phyloP scores from a whole-genome alignment of 30 jellyfish, hydroid and myxozoan species.

The Hydractinia echinata region DNA sequence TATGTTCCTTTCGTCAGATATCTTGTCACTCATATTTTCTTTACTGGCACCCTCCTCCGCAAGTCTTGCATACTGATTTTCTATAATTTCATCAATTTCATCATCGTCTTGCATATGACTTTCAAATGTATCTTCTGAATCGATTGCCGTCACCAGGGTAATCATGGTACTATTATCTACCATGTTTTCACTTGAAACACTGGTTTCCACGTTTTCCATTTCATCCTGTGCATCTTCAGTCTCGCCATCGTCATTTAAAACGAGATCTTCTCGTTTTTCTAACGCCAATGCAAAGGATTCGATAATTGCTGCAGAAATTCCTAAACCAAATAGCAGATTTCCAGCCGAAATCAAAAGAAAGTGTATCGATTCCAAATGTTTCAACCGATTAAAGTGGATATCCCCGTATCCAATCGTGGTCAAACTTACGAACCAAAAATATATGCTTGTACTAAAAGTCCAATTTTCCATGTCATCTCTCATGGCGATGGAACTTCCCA shows the following conservation, averaged over 20 bases:
- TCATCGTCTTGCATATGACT: too few relatives aligned
- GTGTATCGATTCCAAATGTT: constrained; percentile 9
- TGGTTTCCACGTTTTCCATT: not conserved
- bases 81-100: too few relatives aligned
- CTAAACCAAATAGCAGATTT: constrained; percentile 8
- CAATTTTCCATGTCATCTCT: constrained; percentile 2
- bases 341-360: constrained; percentile 14
- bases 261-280: not conserved
- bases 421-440: constrained; percentile 22
- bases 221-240: not conserved
- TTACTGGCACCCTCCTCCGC: too few relatives aligned
- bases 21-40: too few relatives aligned
- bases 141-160: too few relatives aligned
- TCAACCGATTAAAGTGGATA: not conserved
- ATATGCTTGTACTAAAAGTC: not conserved
- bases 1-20: too few relatives aligned
- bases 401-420: constrained; percentile 26
- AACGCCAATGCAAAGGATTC: constrained; percentile 8
- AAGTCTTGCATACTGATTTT: too few relatives aligned
- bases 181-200: not conserved
- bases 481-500: constrained; percentile 9
- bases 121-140: too few relatives aligned
- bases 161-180: not conserved
- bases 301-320: constrained; percentile 22
- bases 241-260: not conserved